These are phyloP conservation scores for Sinocyclocheilus anophthalmus DNA, from an alignment of 2,113 vertebrate species.

Conservation along the genomic window DNA sequence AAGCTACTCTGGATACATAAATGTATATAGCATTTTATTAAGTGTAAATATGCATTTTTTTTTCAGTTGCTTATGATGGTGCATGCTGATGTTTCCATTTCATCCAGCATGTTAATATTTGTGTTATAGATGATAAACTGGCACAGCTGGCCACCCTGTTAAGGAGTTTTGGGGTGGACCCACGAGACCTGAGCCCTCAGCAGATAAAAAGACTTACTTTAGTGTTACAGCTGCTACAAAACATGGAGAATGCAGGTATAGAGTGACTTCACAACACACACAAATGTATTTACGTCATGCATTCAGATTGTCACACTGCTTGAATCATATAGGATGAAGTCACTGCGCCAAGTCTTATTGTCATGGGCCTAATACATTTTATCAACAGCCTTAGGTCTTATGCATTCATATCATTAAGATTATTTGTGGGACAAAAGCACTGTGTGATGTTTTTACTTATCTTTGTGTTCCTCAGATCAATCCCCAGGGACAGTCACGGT, in stretches of 20 bases:
- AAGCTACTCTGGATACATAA: neutral
- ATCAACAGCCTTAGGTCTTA: neutral
- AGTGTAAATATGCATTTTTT: neutral
- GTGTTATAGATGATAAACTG: slow-evolving; percentile 68
- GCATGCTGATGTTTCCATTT: neutral
- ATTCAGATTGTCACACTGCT: neutral
- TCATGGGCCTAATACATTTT: neutral
- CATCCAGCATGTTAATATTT: neutral
- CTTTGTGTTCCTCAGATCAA: slow-evolving; percentile 63
- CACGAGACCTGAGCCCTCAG: slow-evolving; percentile 84
- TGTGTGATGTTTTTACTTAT: slow-evolving; percentile 16
- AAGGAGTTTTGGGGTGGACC: slow-evolving; percentile 80
- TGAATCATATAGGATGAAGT: neutral
- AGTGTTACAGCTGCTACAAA: slow-evolving; percentile 81
- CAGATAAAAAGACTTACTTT: slow-evolving; percentile 84
- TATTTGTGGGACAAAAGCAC: neutral
- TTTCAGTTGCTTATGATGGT: neutral
- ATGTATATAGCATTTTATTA: neutral
- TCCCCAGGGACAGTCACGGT: slow-evolving; percentile 63
- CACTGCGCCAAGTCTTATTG: neutral
- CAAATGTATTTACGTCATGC: neutral
- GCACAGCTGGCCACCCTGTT: slow-evolving; percentile 81
- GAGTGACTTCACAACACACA: neutral
- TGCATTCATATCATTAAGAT: neutral
- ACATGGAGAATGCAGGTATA: slow-evolving; percentile 63